These are phyloP conservation scores for Andrena dorsata DNA, from an alignment of 2,888 invertebrate species.

Conservation along the genomic window DNA sequence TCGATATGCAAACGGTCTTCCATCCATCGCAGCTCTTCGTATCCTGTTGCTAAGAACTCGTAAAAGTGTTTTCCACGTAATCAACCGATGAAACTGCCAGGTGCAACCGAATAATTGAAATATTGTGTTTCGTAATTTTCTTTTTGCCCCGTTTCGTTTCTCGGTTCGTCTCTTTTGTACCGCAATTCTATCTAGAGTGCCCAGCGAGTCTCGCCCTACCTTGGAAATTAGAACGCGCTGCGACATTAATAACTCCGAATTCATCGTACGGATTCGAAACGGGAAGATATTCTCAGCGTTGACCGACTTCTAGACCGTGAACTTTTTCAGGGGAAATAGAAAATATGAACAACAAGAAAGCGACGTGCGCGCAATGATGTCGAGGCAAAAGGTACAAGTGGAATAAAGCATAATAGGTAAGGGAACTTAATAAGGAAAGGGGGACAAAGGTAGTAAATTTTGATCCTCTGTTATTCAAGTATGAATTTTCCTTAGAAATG, in stretches of 20 bases:
- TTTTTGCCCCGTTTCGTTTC: slow-evolving; percentile 11
- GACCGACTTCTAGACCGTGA: slow-evolving; percentile 63
- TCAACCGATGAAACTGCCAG: neutral
- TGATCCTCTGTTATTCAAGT: neutral
- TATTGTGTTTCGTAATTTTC: neutral
- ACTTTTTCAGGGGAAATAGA: slow-evolving; percentile 48
- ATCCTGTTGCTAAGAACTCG: neutral
- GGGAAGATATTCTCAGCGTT: slow-evolving; percentile 64
- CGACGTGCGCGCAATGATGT: neutral
- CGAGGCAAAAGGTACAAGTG: slow-evolving; percentile 3
- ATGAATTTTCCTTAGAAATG: neutral
- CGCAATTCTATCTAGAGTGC: slow-evolving; percentile 11
- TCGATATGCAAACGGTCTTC: neutral
- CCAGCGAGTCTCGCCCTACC: slow-evolving; percentile 3
- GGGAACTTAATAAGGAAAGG: slow-evolving; percentile 12
- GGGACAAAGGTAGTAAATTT: neutral
- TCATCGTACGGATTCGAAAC: slow-evolving; percentile 65
- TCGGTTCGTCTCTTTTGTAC: slow-evolving; percentile 5
- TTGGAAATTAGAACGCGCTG: slow-evolving; percentile 65
- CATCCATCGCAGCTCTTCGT: neutral
- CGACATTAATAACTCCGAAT: slow-evolving; percentile 72
- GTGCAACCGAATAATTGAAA: neutral
- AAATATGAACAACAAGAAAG: slow-evolving; percentile 2
- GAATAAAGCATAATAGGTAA: neutral
- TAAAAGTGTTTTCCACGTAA: neutral